phyloP scores from a whole-genome alignment of 2,113 vertebrate species.

The Hemiscyllium ocellatum region DNA sequence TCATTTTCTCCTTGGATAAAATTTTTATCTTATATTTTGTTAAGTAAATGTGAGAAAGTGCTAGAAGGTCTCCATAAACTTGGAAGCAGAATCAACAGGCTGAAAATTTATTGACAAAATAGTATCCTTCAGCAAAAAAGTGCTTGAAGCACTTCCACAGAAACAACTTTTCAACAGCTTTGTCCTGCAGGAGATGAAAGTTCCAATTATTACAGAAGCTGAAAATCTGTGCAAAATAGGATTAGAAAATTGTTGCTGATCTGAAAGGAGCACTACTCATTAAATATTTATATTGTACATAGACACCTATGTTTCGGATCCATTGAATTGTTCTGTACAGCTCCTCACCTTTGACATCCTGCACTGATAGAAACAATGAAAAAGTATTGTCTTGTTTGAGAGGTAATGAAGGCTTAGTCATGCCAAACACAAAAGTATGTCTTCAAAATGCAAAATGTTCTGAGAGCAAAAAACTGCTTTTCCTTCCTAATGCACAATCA shows the following conservation, averaged over 20 bases:
- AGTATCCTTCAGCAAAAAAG: neutral
- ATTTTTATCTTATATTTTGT: too few relatives aligned
- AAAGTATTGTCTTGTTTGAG: neutral
- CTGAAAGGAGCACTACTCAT: neutral
- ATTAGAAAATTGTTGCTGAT: neutral
- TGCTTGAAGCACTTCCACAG: neutral
- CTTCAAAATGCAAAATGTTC: neutral
- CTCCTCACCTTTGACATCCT: neutral
- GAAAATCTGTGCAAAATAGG: neutral
- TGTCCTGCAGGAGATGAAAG: neutral
- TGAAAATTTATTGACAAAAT: neutral
- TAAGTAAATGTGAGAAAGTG: too few relatives aligned
- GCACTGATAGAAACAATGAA: neutral
- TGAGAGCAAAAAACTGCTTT: neutral
- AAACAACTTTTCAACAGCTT: neutral
- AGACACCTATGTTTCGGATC: neutral
- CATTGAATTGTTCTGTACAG: neutral
- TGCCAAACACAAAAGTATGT: neutral
- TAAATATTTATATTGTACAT: neutral
- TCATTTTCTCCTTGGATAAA: too few relatives aligned
- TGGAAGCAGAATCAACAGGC: neutral
- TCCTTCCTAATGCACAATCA: neutral
- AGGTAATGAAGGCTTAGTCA: neutral
- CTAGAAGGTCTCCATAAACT: neutral
- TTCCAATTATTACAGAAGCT: neutral